Conservation (phyloP, 2,113 vertebrate genomes). For the Lophotis ruficrista region DNA sequence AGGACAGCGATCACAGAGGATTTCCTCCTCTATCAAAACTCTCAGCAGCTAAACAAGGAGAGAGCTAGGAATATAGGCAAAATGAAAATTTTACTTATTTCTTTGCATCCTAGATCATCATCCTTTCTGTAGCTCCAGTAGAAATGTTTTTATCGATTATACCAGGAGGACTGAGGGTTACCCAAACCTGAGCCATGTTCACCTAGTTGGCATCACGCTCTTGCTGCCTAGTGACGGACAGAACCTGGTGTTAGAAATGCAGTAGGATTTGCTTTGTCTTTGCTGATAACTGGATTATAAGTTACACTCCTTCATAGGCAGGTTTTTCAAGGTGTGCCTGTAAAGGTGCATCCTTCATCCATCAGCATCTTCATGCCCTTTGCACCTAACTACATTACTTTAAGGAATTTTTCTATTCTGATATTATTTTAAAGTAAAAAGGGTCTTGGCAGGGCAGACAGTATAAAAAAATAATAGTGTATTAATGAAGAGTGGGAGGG, state of each 20-base stretch:
- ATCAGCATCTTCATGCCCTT: neutral
- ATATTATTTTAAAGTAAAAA: conserved; percentile 15
- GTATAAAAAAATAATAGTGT: conserved; percentile 8
- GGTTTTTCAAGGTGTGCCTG: neutral
- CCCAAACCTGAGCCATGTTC: neutral
- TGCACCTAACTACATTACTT: neutral
- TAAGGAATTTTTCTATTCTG: neutral
- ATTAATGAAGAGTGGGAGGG: conserved; percentile 35
- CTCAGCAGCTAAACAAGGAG: neutral
- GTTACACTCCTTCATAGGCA: fast-evolving
- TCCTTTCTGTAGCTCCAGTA: neutral
- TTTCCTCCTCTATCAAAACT: neutral
- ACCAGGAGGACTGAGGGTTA: neutral
- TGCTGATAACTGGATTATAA: neutral
- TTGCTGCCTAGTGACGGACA: neutral
- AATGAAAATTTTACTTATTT: neutral
- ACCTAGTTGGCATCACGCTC: neutral
- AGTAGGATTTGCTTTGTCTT: neutral
- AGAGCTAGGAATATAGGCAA: neutral
- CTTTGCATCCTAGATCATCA: neutral
- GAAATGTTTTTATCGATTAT: neutral
- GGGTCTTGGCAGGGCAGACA: neutral
- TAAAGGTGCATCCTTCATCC: neutral
- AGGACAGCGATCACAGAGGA: neutral
- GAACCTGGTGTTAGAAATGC: neutral